Evolutionary conservation across 1,140 invertebrate species (phyloP), one percentile per base, ranked within the genome.

Genomic region (Glossosoma conforme): DNA sequence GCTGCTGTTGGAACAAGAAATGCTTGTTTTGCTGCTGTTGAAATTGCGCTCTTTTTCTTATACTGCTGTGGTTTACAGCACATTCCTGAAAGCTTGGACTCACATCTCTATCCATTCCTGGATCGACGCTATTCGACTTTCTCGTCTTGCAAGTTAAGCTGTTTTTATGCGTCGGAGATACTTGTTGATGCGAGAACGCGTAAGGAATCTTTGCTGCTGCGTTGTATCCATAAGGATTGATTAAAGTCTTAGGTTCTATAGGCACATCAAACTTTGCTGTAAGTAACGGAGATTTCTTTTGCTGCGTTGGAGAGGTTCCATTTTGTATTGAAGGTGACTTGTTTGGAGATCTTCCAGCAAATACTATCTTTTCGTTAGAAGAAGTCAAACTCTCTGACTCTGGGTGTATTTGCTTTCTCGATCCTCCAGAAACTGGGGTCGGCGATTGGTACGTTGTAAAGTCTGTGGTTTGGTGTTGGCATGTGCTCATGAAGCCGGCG

Each of bases 131-230:
- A 25, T 38, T 25, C 32, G 42, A 9, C 19, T 19, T 44, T 40
- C 40, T 43, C 11, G 25, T 20, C 17, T 59, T 42, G n/a, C n/a
- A n/a, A n/a, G n/a, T n/a, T n/a, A n/a, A n/a, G 19, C 15, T 10
- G 2, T 14, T 14, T 10, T 21, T 8, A 8, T 20, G 6, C 2
- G 37, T 44, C 45, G 62, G 53, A 11, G 57, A 48, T 13, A 51
- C 44, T 14, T 67, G 63, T 14, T 67, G 63, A 60, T 71, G 69
- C 3, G 66, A 68, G 60, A 74, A 74, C 57, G 69, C 68, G 56
- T 70, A 74, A 24, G 72, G 72, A 21, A 74, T 64, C 52, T 65
- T 65, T 17, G 72, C 72, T 3, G 72, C 72, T 37, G 72, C 72
- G 55, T 74, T 74, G 65, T 74, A 72, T 22, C 59, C 56, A 32